Evolutionary conservation across 2,113 vertebrate genomes (phyloP), one percentile per base, ranked within the genome.

Genomic region (Xenopus laevis): DNA sequence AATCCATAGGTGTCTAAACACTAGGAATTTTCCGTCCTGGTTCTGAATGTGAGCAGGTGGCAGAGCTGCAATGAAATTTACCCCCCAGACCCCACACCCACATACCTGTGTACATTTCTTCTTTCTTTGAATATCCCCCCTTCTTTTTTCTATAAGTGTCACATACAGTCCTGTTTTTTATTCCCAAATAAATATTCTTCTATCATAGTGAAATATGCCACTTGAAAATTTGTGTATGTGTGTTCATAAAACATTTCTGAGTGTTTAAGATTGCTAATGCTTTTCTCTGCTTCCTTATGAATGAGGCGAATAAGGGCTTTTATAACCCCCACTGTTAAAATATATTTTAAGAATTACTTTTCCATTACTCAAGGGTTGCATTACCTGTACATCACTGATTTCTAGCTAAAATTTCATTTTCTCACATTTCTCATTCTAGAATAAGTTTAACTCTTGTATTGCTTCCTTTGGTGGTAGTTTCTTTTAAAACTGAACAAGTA

Each of bases 371-470:
- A 69, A 44, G 73, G 73, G 73, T 76, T 76, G 65, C 59, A 69
- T 76, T 76, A 68, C 30, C 57, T 69, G 66, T 61, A 76, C 66
- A 69, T 76, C 73, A 76, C 66, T 63, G 73, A 62, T 76, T 76
- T 75, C 73, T 69, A 76, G 69, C 73, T 76, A 76, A 76, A 76
- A 69, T 63, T 53, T 68, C 5, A 63, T 76, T 76, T 76, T 76
- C 30, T 63, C 72, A 75, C 65, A 67, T 73, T 75, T 75, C 45
- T 59, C 9, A 21, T 74, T 47, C 60, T 21, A 50, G 47, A 9
- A 33, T 33, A 6, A 7, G 5, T 40, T 40, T 40, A 40, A 40
- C 3, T 40, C 33, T 40, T 40, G 33, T 40, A 40, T 40, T 40
- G 2, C 33, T 40, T 40, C 33, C 5, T 40, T 40, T 40, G 6